Base-by-base conservation (phyloP, 2,113 vertebrate genomes). In the Hippolais icterina region DNA sequence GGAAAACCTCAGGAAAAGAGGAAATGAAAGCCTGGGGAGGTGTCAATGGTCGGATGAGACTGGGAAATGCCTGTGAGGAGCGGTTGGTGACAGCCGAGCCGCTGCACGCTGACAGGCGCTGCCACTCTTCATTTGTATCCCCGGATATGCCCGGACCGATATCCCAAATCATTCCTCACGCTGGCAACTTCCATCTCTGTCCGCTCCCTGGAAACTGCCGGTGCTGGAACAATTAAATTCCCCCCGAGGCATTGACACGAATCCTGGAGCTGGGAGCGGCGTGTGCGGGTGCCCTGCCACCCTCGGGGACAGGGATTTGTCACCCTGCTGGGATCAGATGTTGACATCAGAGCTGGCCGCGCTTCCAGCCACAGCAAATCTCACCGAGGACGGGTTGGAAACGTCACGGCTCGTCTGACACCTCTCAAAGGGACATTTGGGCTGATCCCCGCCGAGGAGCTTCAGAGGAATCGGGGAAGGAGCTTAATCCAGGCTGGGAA, bases 181-280 rank as follows among this genome's bases (percentile, higher is more conserved):
- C 52, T 71, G 68, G 86, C 68, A 87, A 21, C 89, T 93, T 59
- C 76, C 89, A 78, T 60, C 60, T 81, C 82, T 19, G 54, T 27
- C 83, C 47, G 28, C 42, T 89, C 54, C 35, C 65, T 39, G 29
- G 19, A 20, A 90, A 52, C 5, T 3, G 71, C 50, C 44, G 71
- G 5, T 2, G n/a, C 52, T 59, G 75, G 72, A 81, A 15, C 60
- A 64, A 86, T 92, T 59, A 47, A 37, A 81, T 81, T 29, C 61
- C 27, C 3, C 5, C 41, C 0, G 2, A 39, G 29, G 37, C 23
- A 2, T 13, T 76, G 54, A 41, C 79, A 35, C 52, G 12, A 53
- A 19, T 2, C 13, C 37, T 4, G 63, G 61, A 11, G 87, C 61
- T n/a, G 54, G 5, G 31, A 59, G 63, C 1, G 0, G 49, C 12